Evolutionary conservation across 1,140 invertebrate species (phyloP).

Genomic region (Anadara kagoshimensis): DNA sequence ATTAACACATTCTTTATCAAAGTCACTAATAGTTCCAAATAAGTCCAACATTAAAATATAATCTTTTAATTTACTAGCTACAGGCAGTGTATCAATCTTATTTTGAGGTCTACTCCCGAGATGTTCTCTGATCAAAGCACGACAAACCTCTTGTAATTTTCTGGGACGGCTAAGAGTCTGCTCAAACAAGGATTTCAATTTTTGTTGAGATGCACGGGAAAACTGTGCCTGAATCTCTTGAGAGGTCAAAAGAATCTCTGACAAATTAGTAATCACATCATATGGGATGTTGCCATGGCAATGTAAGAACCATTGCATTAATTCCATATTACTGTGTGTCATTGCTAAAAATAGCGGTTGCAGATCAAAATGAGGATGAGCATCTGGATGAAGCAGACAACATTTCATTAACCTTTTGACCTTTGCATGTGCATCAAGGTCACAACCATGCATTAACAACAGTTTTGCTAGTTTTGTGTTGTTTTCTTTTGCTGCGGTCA

Average conservation of each 20-base stretch:
- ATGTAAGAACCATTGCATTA: slow-evolving; percentile 60
- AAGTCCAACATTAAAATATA: slow-evolving; percentile 59
- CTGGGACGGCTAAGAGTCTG: slow-evolving; percentile 46
- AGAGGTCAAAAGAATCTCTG: slow-evolving; percentile 51
- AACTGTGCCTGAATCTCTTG: slow-evolving; percentile 54
- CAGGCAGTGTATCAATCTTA: slow-evolving; percentile 51
- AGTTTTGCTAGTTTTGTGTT: slow-evolving; percentile 54
- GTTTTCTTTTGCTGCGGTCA: slow-evolving; percentile 60
- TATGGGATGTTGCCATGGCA: slow-evolving; percentile 50
- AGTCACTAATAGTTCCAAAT: slow-evolving; percentile 28
- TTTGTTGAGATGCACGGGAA: slow-evolving; percentile 42
- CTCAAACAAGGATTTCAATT: slow-evolving; percentile 57
- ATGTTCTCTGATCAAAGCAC: slow-evolving; percentile 51
- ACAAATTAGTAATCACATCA: slow-evolving; percentile 47
- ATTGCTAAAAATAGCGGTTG: slow-evolving; percentile 69
- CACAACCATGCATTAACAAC: slow-evolving; percentile 64
- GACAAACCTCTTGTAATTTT: slow-evolving; percentile 55
- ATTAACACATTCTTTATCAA: slow-evolving; percentile 45
- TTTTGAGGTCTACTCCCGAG: slow-evolving; percentile 45
- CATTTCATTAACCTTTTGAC: slow-evolving; percentile 57
- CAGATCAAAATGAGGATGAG: slow-evolving; percentile 69
- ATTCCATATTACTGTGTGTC: slow-evolving; percentile 63
- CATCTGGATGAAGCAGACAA: slow-evolving; percentile 62
- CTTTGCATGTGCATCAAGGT: slow-evolving; percentile 59
- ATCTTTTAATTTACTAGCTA: slow-evolving; percentile 61